Evolutionary conservation across 2,888 invertebrate genomes (phyloP).

Genomic region (Glaucopsyche alexis): DNA sequence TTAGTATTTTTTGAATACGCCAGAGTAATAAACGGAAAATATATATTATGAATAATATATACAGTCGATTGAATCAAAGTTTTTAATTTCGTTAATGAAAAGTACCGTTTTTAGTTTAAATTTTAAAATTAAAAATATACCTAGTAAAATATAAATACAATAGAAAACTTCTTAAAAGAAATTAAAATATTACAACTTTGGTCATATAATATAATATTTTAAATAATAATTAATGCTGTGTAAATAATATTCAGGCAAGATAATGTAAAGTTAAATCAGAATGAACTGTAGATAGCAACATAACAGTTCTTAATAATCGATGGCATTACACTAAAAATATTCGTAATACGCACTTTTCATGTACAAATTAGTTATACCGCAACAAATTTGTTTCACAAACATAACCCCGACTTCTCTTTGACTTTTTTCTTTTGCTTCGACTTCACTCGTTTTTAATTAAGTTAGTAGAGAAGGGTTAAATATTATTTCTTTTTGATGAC

Average conservation of each 20-base stretch:
- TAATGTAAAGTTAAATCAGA: too few relatives aligned
- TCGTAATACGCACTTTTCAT: neutral
- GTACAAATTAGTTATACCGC: neutral
- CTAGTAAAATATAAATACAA: neutral
- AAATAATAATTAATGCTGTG: too few relatives aligned
- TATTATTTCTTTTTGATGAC: conserved; percentile 75
- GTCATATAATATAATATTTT: too few relatives aligned
- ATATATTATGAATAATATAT: conserved; percentile 34
- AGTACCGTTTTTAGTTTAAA: neutral
- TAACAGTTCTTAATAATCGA: neutral
- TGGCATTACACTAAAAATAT: neutral
- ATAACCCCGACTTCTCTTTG: conserved; percentile 33
- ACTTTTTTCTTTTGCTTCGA: conserved; percentile 44
- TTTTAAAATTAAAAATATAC: neutral
- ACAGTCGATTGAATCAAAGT: conserved; percentile 26
- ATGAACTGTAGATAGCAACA: too few relatives aligned
- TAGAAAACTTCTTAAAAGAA: neutral
- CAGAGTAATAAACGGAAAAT: conserved; percentile 33
- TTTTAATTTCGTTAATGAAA: conserved; percentile 10
- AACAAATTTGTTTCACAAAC: conserved; percentile 27
- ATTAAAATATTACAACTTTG: neutral
- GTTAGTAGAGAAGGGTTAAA: conserved; percentile 64
- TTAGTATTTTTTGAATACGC: conserved; percentile 31
- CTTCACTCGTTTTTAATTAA: conserved; percentile 66
- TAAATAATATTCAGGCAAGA: neutral